These are phyloP conservation scores for Tachystola acroxantha DNA, from an alignment of 2,888 invertebrate species.

Conservation along the genomic window DNA sequence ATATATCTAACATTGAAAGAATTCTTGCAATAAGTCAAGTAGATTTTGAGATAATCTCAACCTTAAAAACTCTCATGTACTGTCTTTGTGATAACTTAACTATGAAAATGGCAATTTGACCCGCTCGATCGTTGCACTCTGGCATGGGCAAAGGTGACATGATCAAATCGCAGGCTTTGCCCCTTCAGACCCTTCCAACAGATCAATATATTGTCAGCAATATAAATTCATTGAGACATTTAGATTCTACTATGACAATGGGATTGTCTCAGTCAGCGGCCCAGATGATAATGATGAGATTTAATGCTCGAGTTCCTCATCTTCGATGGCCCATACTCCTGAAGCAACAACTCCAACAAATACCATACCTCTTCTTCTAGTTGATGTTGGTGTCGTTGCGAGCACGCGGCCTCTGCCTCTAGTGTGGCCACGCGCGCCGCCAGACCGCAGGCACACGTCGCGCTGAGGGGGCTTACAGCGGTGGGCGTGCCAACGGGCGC, in stretches of 20 bases:
- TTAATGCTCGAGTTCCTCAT: constrained; percentile 53
- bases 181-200: constrained; percentile 43
- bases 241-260: constrained; percentile 34
- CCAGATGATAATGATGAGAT: constrained; percentile 46
- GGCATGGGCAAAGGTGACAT: constrained; percentile 43
- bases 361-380: constrained; percentile 56
- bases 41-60: no score
- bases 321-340: constrained; percentile 51
- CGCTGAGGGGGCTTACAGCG: background rate
- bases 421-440: constrained; percentile 73
- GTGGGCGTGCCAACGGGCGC: background rate
- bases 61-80: no score
- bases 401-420: constrained; percentile 53
- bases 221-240: constrained; percentile 33
- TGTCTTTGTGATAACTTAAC: constrained; percentile 34
- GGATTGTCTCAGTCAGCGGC: constrained; percentile 37
- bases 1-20: no score
- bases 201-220: constrained; percentile 38
- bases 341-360: constrained; percentile 65
- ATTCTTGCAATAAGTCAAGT: no score
- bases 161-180: constrained; percentile 42
- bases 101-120: constrained; percentile 45
- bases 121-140: constrained; percentile 53
- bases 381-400: constrained; percentile 42
- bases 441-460: constrained; percentile 50